Evolutionary conservation across 1,140 invertebrate species (phyloP), one percentile per base, ranked within the genome.

Genomic region (Microplitis mediator): DNA sequence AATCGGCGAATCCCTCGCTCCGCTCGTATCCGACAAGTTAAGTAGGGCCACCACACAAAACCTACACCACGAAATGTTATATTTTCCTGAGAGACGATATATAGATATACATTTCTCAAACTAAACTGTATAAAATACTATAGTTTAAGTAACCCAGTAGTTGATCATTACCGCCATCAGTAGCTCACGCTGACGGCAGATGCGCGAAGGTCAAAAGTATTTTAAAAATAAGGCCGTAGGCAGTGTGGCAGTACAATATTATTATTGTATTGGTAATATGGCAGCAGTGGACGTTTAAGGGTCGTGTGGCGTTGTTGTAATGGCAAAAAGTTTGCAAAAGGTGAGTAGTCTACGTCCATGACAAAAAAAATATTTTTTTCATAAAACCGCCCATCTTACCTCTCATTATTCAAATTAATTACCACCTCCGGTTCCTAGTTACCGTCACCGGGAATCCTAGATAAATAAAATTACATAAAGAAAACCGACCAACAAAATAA

Each of bases 271-370:
- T 45, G 39, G 39, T 45, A 11, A 11, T 45, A 45, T 45, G 39
- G 86, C 82, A 79, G 86, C 85, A 87, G 85, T 87, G 87, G 82
- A 86, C 82, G 82, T 88, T 45, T 85, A 87, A 88, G 87, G 86
- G 85, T 87, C 87, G 86, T 85, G 86, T 88, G 87, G 86, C 85
- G 83, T 86, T 88, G 83, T 86, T 88, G 87, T 88, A 85, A 88
- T 89, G 86, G 88, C 84, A 86, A 86, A 88, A 86, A 85, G 83
- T 85, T 84, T 82, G 79, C 83, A 81, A 85, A 84, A 88, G 87
- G 87, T 88, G 84, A 88, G 87, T 88, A 87, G 77, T 80, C 70
- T 54, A 69, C 76, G 67, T 58, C 62, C 45, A 71, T 77, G 77
- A 77, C 65, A 52, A 72, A 69, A 56, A 51, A 63, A 52, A 52